Base-by-base conservation (phyloP, 1,140 invertebrate species). In the Battus philenor region DNA sequence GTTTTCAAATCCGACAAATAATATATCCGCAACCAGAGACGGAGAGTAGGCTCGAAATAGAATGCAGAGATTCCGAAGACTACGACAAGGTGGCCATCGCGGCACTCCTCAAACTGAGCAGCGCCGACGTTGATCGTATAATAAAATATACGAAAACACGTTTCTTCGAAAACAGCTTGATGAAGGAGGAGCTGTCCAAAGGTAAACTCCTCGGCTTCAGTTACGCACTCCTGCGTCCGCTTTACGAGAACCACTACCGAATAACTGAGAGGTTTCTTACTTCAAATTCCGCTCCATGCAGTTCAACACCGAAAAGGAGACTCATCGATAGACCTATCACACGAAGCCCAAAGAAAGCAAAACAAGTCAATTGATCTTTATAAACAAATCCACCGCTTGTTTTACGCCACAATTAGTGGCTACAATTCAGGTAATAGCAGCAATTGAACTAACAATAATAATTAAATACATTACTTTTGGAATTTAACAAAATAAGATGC, bases 1-100 rank as follows among this genome's bases (percentile, higher is more conserved):
- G 79, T 34, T 83, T 83, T 39, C 68, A 78, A 43, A 44, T 80
- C 1, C 70, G 73, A 50, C 61, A 80, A 56, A 65, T 71, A 12
- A 77, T 83, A 13, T 83, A 83, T 34, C 79, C 79, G 4, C 53
- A 51, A 9, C 44, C 43, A 27, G 60, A 67, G 4, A 38, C 61
- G 13, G 54, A 67, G 41, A 45, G 77, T 2, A 69, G 66, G 44
- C 43, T 83, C 0, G 68, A 80, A 64, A 74, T 83, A 0, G 76
- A 80, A 44, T 39, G 67, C 0, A 68, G 57, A 43, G 71, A 80
- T 6, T 75, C 72, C 0, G 79, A 80, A 45, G 79, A 83, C 51
- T 53, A 75, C 50, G 79, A 83, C 34, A 83, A 83, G 59, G 52
- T 80, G 24, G 76, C 76, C 2, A 62, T 83, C 6, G 73, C 70